Conservation (phyloP, 2,113 vertebrate genomes). For the Pseudorectes ferrugineus region DNA sequence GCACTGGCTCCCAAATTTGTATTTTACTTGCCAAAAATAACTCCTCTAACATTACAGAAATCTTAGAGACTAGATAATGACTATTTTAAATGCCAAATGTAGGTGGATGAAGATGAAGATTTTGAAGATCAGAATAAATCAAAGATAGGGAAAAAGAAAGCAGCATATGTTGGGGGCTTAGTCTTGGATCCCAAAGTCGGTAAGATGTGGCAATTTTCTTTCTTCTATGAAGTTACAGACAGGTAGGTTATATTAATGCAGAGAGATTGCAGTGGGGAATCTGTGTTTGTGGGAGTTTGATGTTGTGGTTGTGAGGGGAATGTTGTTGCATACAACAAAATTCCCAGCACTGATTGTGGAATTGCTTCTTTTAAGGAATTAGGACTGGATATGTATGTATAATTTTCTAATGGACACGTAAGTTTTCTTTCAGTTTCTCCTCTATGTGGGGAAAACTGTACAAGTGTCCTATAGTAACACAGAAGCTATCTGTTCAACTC, state of each 20-base stretch:
- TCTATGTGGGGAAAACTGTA: constrained; percentile 64
- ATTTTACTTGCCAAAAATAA: constrained; percentile 25
- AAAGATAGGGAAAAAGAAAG: constrained; percentile 87
- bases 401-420: constrained; percentile 46
- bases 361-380: not conserved
- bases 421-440: constrained; percentile 65
- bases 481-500: constrained; percentile 74
- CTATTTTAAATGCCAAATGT: constrained; percentile 58
- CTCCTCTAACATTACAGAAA: not conserved
- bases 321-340: not conserved
- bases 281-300: not conserved
- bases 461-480: constrained; percentile 72
- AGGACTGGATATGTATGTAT: not conserved
- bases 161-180: constrained; percentile 94
- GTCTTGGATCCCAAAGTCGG: constrained; percentile 99
- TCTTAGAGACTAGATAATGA: constrained; percentile 27
- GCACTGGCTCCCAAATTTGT: not conserved
- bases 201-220: constrained; percentile 68
- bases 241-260: not conserved
- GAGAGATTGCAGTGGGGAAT: not conserved
- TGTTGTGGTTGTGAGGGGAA: not conserved
- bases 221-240: not conserved
- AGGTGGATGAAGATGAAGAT: constrained; percentile 86
- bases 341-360: not conserved
- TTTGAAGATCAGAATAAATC: constrained; percentile 81